phyloP scores from a whole-genome alignment of 2,888 invertebrate species.

The Ypsolopha sequella region DNA sequence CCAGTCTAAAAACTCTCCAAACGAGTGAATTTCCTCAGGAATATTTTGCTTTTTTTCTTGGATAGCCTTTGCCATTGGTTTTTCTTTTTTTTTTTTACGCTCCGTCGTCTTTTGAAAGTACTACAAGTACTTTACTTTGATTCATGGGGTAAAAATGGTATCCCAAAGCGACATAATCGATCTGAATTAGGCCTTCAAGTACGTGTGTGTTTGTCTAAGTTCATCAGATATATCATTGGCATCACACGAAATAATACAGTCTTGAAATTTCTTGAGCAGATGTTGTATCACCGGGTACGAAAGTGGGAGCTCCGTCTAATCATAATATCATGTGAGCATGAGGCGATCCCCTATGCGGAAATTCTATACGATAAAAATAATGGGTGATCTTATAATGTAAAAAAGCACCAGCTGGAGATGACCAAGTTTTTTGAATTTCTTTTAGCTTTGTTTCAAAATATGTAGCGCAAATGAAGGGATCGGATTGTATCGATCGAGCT shows the following conservation, averaged over 20 bases:
- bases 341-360: slow-evolving; percentile 21
- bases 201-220: slow-evolving; percentile 14
- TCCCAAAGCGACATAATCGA: slow-evolving; percentile 13
- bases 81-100: slow-evolving; percentile 7
- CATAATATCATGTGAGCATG: slow-evolving; percentile 20
- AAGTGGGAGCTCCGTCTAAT: slow-evolving; percentile 18
- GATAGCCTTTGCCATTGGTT: slow-evolving; percentile 5
- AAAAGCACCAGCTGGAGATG: slow-evolving; percentile 13
- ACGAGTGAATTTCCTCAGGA: slow-evolving; percentile 6
- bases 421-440: slow-evolving; percentile 10
- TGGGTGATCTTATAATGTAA: slow-evolving; percentile 11
- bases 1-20: slow-evolving; percentile 9
- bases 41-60: slow-evolving; percentile 3
- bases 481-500: slow-evolving; percentile 13
- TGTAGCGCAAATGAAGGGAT: slow-evolving; percentile 17
- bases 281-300: slow-evolving; percentile 10
- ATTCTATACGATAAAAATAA: slow-evolving; percentile 17
- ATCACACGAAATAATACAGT: too few species aligned
- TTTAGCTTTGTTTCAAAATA: slow-evolving; percentile 1
- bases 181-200: slow-evolving; percentile 12
- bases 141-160: slow-evolving; percentile 15
- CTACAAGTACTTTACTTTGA: slow-evolving; percentile 6
- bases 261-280: slow-evolving; percentile 9
- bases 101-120: slow-evolving; percentile 2
- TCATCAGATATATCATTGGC: too few species aligned